These are phyloP conservation scores for Mirza zaza DNA, from an alignment of 2,113 vertebrate genomes.

Conservation along the genomic window DNA sequence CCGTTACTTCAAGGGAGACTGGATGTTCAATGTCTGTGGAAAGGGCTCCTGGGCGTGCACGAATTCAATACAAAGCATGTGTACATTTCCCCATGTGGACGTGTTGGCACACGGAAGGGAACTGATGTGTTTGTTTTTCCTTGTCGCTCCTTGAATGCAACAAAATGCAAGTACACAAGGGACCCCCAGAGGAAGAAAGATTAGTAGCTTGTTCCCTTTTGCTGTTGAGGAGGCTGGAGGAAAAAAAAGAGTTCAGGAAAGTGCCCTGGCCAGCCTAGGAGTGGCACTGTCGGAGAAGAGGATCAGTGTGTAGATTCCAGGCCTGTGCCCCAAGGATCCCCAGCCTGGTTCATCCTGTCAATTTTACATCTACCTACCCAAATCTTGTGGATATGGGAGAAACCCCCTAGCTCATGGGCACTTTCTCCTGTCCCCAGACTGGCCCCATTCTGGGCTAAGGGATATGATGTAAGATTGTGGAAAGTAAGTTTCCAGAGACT, in stretches of 20 bases:
- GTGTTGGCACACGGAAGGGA: neutral
- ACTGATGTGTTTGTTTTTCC: constrained; percentile 39
- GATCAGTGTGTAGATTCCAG: neutral
- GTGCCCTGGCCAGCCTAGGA: constrained; percentile 57
- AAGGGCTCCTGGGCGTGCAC: neutral
- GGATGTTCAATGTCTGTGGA: neutral
- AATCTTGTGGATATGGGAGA: neutral
- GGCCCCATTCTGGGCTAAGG: neutral
- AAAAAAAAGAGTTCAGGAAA: constrained; percentile 52
- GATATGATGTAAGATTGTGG: neutral
- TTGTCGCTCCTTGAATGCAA: neutral
- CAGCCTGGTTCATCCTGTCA: neutral
- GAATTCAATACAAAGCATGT: neutral
- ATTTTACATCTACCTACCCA: neutral
- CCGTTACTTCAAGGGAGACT: neutral
- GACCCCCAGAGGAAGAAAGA: constrained; percentile 44
- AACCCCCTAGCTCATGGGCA: neutral
- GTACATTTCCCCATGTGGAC: neutral
- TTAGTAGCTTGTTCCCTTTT: constrained; percentile 22
- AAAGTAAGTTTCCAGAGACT: constrained; percentile 43
- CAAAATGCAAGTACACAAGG: constrained; percentile 36
- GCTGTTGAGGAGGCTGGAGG: constrained; percentile 28
- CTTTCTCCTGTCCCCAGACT: neutral
- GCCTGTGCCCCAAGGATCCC: neutral
- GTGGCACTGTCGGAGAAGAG: constrained; percentile 47